Percentiles rank a stretch among this genome's conserved stretches.
These are phyloP conservation scores for Loxodonta africana DNA, from an alignment of 2,113 vertebrate genomes.

Conservation along the genomic window DNA sequence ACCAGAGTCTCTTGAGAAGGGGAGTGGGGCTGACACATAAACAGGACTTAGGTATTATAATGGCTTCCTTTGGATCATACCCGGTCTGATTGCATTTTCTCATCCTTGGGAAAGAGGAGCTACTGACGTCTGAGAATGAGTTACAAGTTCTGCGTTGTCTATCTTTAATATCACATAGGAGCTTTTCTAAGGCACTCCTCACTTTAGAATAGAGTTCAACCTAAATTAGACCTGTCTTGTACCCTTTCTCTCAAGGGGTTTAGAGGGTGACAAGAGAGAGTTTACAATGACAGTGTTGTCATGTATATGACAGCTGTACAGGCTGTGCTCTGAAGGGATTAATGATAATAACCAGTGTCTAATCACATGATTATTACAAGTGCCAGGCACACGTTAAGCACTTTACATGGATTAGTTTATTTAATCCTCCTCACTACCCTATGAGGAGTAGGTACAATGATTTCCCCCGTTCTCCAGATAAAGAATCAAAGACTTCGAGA, in stretches of 20 bases:
- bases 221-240: neutral
- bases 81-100: neutral
- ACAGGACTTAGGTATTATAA: conserved; percentile 49
- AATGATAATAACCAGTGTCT: neutral
- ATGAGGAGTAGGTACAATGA: neutral
- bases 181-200: neutral
- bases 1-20: conserved; percentile 63
- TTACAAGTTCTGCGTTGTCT: rapidly evolving
- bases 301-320: neutral
- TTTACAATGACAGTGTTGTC: neutral
- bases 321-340: neutral
- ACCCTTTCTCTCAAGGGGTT: neutral
- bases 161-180: neutral
- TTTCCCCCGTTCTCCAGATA: neutral
- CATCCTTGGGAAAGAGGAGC: neutral
- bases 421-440: neutral
- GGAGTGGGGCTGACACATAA: neutral
- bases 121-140: neutral
- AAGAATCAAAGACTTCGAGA: neutral
- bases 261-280: neutral
- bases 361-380: neutral
- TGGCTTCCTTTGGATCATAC: conserved; percentile 44
- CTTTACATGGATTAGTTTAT: neutral
- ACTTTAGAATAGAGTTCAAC: neutral
- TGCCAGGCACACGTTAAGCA: neutral